Evolutionary conservation across 2,113 vertebrate genomes (phyloP).

Genomic region (Odobenus rosmarus): DNA sequence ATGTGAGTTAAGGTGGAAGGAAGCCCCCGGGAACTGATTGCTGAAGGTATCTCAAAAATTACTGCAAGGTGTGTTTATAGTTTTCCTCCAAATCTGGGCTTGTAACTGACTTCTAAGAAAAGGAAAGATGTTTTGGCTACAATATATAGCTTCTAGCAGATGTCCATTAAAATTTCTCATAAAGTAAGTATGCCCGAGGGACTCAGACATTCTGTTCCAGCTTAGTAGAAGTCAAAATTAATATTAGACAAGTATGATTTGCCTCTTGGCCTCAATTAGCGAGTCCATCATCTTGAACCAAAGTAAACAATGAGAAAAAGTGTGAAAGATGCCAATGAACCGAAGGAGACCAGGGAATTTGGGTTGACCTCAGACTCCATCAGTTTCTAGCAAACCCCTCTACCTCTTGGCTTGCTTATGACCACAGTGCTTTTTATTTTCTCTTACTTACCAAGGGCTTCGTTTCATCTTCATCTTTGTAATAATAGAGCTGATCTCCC

Average conservation of each 20-base stretch:
- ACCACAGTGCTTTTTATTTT: not conserved
- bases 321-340: not conserved
- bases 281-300: not conserved
- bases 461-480: slow-evolving; percentile 98
- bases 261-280: not conserved
- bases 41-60: not conserved
- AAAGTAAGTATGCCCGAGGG: not conserved
- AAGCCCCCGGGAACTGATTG: not conserved
- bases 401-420: not conserved
- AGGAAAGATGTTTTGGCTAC: not conserved
- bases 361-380: not conserved
- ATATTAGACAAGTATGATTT: slow-evolving; percentile 1
- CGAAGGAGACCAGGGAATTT: not conserved
- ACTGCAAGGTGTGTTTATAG: not conserved
- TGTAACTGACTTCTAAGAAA: slow-evolving; percentile 18
- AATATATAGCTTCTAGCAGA: not conserved
- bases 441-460: slow-evolving; percentile 94
- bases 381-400: not conserved
- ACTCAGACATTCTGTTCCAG: not conserved
- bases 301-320: slow-evolving; percentile 7
- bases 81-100: not conserved
- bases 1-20: not conserved
- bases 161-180: not conserved
- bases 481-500: slow-evolving; percentile 95
- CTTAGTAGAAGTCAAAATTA: slow-evolving; percentile 42